Conservation (phyloP, 1,140 invertebrate genomes). For the Zaprionus lachaisei region DNA sequence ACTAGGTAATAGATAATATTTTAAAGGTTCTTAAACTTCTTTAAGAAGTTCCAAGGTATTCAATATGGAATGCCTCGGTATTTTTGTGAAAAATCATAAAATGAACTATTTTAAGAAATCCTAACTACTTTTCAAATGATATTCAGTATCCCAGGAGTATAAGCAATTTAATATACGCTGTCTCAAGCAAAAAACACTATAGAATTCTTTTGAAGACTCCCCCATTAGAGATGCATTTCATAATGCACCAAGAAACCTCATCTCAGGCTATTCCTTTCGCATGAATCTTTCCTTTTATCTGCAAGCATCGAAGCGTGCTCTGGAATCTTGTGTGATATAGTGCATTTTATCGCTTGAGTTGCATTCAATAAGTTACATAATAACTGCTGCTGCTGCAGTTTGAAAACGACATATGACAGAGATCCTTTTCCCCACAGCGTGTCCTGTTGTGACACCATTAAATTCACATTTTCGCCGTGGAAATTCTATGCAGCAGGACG, state of each 20-base stretch:
- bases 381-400: background rate
- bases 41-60: background rate
- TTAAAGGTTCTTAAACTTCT: background rate
- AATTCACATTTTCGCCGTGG: constrained; percentile 53
- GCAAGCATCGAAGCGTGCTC: constrained; percentile 23
- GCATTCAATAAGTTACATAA: constrained; percentile 22
- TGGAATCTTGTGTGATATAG: constrained; percentile 19
- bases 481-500: constrained; percentile 5
- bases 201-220: background rate
- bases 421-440: background rate
- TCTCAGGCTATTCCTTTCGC: background rate
- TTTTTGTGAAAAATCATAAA: background rate
- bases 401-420: background rate
- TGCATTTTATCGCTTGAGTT: constrained; percentile 3
- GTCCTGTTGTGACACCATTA: constrained; percentile 73
- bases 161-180: background rate
- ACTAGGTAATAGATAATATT: background rate
- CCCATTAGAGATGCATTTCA: background rate
- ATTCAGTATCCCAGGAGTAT: background rate
- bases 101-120: background rate
- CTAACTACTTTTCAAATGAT: background rate
- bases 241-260: background rate
- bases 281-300: constrained; percentile 7
- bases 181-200: background rate
- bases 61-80: background rate